Conservation (phyloP, 2,797 vertebrate genomes). For the Rhabdomys pumilio region DNA sequence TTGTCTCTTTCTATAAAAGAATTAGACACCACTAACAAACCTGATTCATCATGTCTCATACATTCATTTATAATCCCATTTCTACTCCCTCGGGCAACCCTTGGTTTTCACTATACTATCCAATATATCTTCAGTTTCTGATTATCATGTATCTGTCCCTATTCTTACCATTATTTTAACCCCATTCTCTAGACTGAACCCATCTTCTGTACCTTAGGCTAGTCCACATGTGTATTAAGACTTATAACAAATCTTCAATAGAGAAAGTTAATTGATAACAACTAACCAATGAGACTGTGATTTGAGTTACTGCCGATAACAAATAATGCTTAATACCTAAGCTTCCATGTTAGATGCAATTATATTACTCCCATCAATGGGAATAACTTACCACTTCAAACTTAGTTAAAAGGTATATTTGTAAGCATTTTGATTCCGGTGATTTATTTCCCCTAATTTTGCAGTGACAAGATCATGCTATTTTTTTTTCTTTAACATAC, state of each 20-base stretch:
- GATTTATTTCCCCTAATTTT: neutral
- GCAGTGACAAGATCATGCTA: neutral
- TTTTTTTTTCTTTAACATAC: neutral
- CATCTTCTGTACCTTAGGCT: neutral
- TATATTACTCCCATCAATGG: neutral
- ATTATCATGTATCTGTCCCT: neutral
- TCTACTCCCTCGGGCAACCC: neutral
- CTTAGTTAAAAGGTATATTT: neutral
- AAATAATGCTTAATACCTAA: neutral
- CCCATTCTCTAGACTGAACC: neutral
- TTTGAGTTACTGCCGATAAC: neutral
- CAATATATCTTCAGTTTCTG: neutral
- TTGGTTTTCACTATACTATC: neutral
- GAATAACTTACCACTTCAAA: neutral
- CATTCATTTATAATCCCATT: neutral
- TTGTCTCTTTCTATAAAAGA: neutral
- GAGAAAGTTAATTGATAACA: neutral
- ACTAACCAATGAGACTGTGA: neutral
- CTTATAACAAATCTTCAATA: neutral
- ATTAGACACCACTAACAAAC: neutral
- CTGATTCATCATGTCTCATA: neutral
- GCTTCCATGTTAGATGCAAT: neutral
- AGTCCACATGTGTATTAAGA: neutral
- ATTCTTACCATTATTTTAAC: neutral
- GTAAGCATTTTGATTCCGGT: neutral